phyloP scores from a whole-genome alignment of 2,113 vertebrate species.

The Callopanchax toddi region DNA sequence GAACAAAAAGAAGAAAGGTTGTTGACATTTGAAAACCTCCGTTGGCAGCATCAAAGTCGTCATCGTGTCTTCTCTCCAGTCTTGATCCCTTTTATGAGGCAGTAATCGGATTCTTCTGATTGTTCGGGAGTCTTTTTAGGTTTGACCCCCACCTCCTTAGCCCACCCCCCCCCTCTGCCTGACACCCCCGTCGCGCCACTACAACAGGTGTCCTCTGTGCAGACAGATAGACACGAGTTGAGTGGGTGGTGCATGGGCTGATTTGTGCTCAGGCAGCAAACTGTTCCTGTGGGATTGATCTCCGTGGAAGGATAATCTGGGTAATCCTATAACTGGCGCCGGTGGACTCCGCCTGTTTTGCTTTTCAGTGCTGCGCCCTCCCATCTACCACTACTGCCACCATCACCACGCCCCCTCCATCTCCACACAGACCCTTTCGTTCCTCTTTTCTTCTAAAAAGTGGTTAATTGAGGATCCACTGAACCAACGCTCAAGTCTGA shows the following conservation, averaged over 20 bases:
- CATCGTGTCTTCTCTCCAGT: slow-evolving; percentile 9
- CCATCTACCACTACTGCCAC: not conserved
- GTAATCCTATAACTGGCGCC: slow-evolving; percentile 78
- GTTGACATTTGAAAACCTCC: slow-evolving; percentile 9
- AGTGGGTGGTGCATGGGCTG: slow-evolving; percentile 57
- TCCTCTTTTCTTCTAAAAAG: slow-evolving; percentile 39
- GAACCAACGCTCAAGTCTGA: slow-evolving; percentile 15
- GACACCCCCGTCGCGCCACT: slow-evolving; percentile 32
- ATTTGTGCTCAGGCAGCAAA: slow-evolving; percentile 69
- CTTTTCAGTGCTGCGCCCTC: slow-evolving; percentile 16
- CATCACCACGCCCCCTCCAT: slow-evolving; percentile 1
- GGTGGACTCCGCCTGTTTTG: slow-evolving; percentile 67
- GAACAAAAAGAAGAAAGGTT: slow-evolving; percentile 6
- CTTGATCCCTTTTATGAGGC: slow-evolving; percentile 42
- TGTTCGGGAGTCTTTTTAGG: slow-evolving; percentile 22
- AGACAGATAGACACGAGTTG: slow-evolving; percentile 36
- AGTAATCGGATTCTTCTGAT: slow-evolving; percentile 53
- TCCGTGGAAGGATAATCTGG: slow-evolving; percentile 77
- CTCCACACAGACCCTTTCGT: slow-evolving; percentile 24
- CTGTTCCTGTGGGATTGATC: slow-evolving; percentile 76
- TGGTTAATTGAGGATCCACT: slow-evolving; percentile 17
- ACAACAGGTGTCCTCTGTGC: slow-evolving; percentile 73
- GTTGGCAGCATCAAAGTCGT: not conserved
- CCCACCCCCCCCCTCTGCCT: not conserved
- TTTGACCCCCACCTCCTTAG: no score